phyloP scores from a whole-genome alignment of 1,140 invertebrate species.

The Aphelinus atriplicis region DNA sequence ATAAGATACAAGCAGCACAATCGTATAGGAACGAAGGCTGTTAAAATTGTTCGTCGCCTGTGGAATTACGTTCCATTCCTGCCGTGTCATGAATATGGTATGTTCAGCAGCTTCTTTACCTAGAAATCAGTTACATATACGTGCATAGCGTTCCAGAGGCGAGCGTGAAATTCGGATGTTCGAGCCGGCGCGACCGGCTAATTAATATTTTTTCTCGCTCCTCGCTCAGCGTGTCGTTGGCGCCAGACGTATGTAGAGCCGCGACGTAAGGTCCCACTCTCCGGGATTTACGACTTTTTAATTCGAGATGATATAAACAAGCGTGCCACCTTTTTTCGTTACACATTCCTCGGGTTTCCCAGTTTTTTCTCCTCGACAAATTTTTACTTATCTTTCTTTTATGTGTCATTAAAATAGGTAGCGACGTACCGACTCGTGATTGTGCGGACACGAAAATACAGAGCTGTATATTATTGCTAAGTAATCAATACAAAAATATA shows the following conservation, averaged over 20 bases:
- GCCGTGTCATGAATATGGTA: conserved; percentile 15
- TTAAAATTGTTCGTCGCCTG: conserved; percentile 28
- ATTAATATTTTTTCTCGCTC: conserved; percentile 24
- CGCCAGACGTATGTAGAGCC: conserved; percentile 31
- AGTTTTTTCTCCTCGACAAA: not conserved
- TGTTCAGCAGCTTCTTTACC: conserved; percentile 1
- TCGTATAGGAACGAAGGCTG: not conserved
- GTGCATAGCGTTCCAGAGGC: not conserved
- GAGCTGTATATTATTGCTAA: not conserved
- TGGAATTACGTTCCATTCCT: conserved; percentile 18
- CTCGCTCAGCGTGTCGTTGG: conserved; percentile 2
- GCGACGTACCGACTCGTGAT: not conserved
- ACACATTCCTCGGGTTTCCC: not conserved
- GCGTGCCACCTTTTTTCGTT: not conserved
- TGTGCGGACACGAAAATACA: not conserved
- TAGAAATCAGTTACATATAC: conserved; percentile 1
- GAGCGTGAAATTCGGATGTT: conserved; percentile 4
- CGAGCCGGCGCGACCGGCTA: conserved; percentile 28
- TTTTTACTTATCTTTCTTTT: not conserved
- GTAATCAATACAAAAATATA: conserved; percentile 50
- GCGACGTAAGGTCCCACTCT: not conserved
- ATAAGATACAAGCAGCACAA: not conserved
- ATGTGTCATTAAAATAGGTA: no score
- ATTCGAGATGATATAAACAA: not conserved
- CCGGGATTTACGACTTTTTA: conserved; percentile 19